Conservation (phyloP, 2,888 invertebrate species). For the Mystacides longicornis region DNA sequence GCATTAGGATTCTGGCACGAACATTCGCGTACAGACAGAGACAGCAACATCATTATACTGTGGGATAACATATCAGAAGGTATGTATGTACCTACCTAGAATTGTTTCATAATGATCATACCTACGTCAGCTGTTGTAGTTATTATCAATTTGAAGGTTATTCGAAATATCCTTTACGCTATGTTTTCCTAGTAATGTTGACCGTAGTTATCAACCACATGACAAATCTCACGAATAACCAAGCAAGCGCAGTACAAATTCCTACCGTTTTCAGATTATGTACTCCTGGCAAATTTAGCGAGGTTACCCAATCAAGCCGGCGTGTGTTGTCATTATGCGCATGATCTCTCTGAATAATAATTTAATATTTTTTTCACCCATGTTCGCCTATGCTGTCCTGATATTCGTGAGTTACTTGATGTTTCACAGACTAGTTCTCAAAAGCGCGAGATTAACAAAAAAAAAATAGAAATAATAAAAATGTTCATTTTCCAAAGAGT, state of each 20-base stretch:
- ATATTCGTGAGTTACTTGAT: constrained; percentile 6
- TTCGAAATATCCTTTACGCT: background rate
- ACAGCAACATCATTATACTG: constrained; percentile 28
- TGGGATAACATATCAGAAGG: constrained; percentile 30
- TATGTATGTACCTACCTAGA: too few species aligned
- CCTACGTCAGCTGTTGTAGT: too few species aligned
- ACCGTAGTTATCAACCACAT: constrained; percentile 6
- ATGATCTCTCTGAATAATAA: background rate
- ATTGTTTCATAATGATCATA: too few species aligned
- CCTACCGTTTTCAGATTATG: background rate
- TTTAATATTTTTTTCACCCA: constrained; percentile 1
- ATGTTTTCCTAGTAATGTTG: background rate
- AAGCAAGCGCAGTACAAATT: background rate
- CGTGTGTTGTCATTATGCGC: background rate
- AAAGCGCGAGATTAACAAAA: background rate
- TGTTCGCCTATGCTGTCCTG: background rate
- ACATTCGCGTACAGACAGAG: constrained; percentile 31
- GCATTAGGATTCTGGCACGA: constrained; percentile 33
- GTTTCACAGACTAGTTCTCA: background rate
- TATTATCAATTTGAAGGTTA: background rate
- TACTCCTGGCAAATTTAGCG: background rate
- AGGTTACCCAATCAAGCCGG: constrained; percentile 3
- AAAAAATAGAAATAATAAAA: too few species aligned
- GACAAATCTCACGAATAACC: background rate
- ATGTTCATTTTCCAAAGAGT: too few species aligned